Evolutionary conservation across 2,888 invertebrate genomes (phyloP).

Genomic region (Tipula vernalis): DNA sequence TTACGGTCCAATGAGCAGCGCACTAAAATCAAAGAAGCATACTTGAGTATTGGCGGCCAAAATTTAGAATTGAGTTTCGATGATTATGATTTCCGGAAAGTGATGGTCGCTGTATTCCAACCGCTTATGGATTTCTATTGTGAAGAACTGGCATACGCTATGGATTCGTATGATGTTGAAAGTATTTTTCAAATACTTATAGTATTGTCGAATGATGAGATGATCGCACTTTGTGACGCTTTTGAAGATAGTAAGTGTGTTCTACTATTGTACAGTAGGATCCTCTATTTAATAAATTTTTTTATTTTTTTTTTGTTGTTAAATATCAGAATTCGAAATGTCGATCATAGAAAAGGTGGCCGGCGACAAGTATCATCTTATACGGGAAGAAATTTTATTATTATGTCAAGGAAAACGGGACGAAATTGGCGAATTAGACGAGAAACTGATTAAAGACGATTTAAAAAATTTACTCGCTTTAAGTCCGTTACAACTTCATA

Average conservation of each 20-base stretch:
- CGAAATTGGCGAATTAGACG: constrained; percentile 48
- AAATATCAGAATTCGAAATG: constrained; percentile 37
- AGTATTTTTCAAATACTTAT: constrained; percentile 81
- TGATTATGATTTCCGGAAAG: constrained; percentile 75
- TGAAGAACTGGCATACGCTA: constrained; percentile 69
- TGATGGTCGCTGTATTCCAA: constrained; percentile 71
- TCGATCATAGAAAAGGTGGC: constrained; percentile 70
- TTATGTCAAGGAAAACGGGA: constrained; percentile 57
- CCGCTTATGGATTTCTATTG: constrained; percentile 76
- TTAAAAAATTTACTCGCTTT: neutral
- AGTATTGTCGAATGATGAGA: constrained; percentile 74
- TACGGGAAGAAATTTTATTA: constrained; percentile 78
- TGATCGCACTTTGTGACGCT: constrained; percentile 39
- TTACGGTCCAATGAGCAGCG: neutral
- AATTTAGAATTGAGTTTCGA: neutral
- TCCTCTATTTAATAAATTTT: neutral
- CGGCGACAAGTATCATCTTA: constrained; percentile 84
- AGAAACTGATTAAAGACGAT: neutral
- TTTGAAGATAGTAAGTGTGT: neutral
- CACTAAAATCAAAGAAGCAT: neutral
- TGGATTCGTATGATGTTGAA: constrained; percentile 73
- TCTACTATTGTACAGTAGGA: neutral
- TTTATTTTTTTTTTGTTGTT: neutral
- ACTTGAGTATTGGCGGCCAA: neutral
- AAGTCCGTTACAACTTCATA: neutral